phyloP scores from a whole-genome alignment of 2,888 invertebrate species.

The Saturnia pavonia region DNA sequence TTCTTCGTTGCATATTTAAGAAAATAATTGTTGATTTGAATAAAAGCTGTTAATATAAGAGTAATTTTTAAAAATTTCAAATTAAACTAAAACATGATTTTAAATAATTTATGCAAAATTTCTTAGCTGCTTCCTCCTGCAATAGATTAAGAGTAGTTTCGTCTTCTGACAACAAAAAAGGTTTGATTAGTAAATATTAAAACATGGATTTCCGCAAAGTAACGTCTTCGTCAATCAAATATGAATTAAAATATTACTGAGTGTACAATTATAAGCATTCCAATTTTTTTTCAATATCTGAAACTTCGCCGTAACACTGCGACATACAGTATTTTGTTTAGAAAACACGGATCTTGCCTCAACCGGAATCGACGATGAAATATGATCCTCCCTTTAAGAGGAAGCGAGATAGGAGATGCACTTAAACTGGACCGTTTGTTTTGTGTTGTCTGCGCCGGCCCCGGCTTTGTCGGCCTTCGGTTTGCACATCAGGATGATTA shows the following conservation, averaged over 20 bases:
- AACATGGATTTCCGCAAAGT: too few relatives aligned
- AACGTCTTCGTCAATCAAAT: too few relatives aligned
- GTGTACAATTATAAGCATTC: neutral
- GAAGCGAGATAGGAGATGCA: slow-evolving; percentile 42
- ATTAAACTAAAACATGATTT: too few relatives aligned
- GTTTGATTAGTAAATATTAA: too few relatives aligned
- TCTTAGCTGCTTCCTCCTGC: too few relatives aligned
- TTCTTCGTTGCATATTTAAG: neutral
- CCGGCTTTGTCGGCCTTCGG: slow-evolving; percentile 51
- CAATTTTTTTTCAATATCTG: neutral
- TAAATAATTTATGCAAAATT: too few relatives aligned
- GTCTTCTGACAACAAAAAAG: too few relatives aligned
- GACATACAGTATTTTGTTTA: slow-evolving; percentile 47
- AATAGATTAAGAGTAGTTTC: too few relatives aligned
- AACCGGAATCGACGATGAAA: slow-evolving; percentile 62
- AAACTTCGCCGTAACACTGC: slow-evolving; percentile 19
- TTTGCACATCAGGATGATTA: slow-evolving; percentile 56
- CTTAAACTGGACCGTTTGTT: slow-evolving; percentile 59
- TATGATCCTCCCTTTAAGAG: slow-evolving; percentile 44
- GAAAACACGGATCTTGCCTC: slow-evolving; percentile 57
- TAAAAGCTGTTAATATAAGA: too few relatives aligned
- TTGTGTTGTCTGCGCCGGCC: slow-evolving; percentile 57
- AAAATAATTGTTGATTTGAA: too few relatives aligned
- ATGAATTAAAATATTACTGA: neutral
- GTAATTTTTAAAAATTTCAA: too few relatives aligned